Percentiles rank a stretch among this genome's conserved stretches.
Conservation (phyloP, 2,113 vertebrate species). For the Ptilonorhynchus violaceus region DNA sequence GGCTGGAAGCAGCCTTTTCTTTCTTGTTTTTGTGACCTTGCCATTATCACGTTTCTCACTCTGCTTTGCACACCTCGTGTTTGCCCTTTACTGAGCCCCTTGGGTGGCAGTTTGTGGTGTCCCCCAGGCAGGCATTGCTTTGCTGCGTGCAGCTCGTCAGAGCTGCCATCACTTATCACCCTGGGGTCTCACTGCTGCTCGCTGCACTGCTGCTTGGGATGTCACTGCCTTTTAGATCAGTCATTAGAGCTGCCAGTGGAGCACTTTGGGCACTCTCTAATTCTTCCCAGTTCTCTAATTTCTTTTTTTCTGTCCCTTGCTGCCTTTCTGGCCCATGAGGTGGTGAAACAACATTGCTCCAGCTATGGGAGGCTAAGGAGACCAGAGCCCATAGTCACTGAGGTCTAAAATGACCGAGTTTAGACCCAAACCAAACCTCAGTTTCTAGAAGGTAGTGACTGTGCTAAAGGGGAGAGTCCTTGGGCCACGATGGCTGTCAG, state of each 20-base stretch:
- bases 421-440: not conserved
- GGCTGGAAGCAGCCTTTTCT: not conserved
- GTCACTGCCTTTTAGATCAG: not conserved
- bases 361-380: not conserved
- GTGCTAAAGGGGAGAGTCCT: not conserved
- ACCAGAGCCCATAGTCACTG: not conserved
- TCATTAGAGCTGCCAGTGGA: not conserved
- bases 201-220: not conserved
- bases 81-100: not conserved
- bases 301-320: not conserved
- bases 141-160: fast-evolving
- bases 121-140: not conserved
- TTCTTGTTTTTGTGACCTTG: not conserved
- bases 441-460: not conserved
- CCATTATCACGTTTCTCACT: not conserved
- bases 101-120: not conserved
- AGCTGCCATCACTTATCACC: not conserved
- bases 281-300: not conserved
- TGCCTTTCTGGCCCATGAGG: not conserved
- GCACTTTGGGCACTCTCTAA: not conserved
- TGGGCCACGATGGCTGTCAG: fast-evolving
- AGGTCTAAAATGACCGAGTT: not conserved
- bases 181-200: fast-evolving
- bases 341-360: not conserved
- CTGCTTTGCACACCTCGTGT: not conserved